Conservation (phyloP, 1,140 invertebrate species). For the Acromyrmex echinatior region DNA sequence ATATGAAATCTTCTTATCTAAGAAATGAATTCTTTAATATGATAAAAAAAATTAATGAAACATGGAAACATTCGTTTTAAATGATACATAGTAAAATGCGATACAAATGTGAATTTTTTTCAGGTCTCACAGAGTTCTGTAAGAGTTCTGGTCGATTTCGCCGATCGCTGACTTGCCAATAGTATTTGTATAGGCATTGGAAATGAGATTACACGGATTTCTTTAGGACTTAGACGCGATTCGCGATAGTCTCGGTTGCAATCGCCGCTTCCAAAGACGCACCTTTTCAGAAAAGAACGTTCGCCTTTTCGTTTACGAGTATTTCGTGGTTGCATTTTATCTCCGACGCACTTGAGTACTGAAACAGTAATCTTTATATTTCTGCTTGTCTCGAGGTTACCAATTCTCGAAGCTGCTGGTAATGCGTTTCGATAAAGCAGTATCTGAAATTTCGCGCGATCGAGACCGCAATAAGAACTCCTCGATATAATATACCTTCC, state of each 20-base stretch:
- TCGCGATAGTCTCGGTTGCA: constrained; percentile 21
- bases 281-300: constrained; percentile 2
- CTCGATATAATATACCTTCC: constrained; percentile 13
- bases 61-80: constrained; percentile 7
- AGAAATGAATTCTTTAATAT: constrained; percentile 7
- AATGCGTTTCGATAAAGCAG: constrained; percentile 51
- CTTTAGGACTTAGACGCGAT: constrained; percentile 1
- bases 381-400: constrained; percentile 7
- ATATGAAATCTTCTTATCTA: not conserved
- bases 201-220: not conserved
- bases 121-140: not conserved
- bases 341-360: not conserved
- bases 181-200: constrained; percentile 29
- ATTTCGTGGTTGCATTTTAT: constrained; percentile 34
- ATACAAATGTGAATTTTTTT: not conserved
- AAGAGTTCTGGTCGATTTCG: constrained; percentile 1
- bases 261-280: not conserved
- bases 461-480: constrained; percentile 24
- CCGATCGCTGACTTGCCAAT: constrained; percentile 31
- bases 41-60: constrained; percentile 1
- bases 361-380: constrained; percentile 48
- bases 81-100: not conserved
- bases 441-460: constrained; percentile 50
- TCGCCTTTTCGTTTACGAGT: not conserved
- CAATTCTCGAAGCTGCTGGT: constrained; percentile 27